A percentile compares a stretch with the other conserved stretches of the same genome.
Evolutionary conservation across 2,113 vertebrate species (phyloP).

Genomic region (Larimichthys crocea): DNA sequence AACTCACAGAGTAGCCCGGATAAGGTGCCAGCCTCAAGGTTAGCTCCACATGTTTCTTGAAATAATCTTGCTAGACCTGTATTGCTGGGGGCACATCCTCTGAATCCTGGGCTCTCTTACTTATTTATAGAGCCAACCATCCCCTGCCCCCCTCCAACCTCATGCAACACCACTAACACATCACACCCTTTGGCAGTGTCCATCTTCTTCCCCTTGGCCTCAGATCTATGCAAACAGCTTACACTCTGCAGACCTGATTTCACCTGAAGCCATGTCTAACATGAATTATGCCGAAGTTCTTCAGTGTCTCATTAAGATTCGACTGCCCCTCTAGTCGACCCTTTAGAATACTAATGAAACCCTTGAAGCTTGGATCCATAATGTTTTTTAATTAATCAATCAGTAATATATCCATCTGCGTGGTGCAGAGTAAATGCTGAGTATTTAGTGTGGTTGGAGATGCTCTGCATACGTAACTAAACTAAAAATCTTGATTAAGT

Average conservation of each 20-base stretch:
- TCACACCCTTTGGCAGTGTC: slow-evolving; percentile 56
- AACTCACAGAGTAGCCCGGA: slow-evolving; percentile 98
- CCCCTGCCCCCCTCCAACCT: slow-evolving; percentile 12
- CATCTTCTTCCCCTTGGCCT: slow-evolving; percentile 52
- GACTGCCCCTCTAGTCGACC: background rate
- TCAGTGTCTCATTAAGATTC: slow-evolving; percentile 54
- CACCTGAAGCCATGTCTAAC: slow-evolving; percentile 49
- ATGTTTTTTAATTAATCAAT: slow-evolving; percentile 59
- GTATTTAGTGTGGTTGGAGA: slow-evolving; percentile 7
- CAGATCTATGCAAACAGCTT: slow-evolving; percentile 53
- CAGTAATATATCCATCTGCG: slow-evolving; percentile 31
- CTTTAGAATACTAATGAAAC: slow-evolving; percentile 46
- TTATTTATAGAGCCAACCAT: slow-evolving; percentile 76
- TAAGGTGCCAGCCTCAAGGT: slow-evolving; percentile 99
- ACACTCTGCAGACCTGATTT: slow-evolving; percentile 38
- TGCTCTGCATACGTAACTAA: background rate
- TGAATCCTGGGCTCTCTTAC: slow-evolving; percentile 75
- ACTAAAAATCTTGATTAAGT: background rate
- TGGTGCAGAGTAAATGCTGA: background rate
- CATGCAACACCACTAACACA: slow-evolving; percentile 45
- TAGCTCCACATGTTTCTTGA: slow-evolving; percentile 92
- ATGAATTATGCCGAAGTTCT: slow-evolving; percentile 53
- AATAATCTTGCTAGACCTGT: slow-evolving; percentile 87
- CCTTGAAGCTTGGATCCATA: slow-evolving; percentile 56
- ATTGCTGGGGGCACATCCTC: slow-evolving; percentile 82